A percentile compares a stretch with the other conserved stretches of the same genome.
Conservation (phyloP, 2,888 invertebrate species). For the Dasysyrphus tricinctus region DNA sequence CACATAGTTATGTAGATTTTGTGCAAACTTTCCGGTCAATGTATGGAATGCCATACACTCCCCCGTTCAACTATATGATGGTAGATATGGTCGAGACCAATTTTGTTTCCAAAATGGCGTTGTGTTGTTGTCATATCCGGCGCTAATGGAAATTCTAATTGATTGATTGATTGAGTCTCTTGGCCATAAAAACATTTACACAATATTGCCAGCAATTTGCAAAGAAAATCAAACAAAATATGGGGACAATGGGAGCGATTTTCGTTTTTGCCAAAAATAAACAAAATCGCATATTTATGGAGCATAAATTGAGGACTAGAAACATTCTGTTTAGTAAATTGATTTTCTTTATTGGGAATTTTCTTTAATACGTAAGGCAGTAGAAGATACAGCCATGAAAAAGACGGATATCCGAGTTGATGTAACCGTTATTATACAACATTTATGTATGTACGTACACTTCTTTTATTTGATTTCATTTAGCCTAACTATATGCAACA, state of each 20-base stretch:
- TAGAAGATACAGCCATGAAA: background rate
- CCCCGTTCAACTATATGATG: background rate
- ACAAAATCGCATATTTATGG: slow-evolving; percentile 12
- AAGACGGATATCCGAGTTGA: background rate
- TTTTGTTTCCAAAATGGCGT: slow-evolving; percentile 71
- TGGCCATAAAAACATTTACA: slow-evolving; percentile 48
- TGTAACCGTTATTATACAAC: background rate
- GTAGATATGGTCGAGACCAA: slow-evolving; percentile 11
- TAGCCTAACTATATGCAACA: background rate
- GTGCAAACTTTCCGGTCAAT: slow-evolving; percentile 71
- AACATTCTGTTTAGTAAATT: background rate
- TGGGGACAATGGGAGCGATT: slow-evolving; percentile 11
- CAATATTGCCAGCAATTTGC: slow-evolving; percentile 30
- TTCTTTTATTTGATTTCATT: background rate
- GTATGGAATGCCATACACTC: background rate
- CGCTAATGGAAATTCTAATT: slow-evolving; percentile 79
- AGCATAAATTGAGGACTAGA: background rate
- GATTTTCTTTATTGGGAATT: background rate
- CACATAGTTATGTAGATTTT: slow-evolving; percentile 58
- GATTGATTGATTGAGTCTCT: slow-evolving; percentile 77
- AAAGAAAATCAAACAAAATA: slow-evolving; percentile 11
- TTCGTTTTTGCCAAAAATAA: slow-evolving; percentile 12
- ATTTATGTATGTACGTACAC: no score
- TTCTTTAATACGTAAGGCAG: background rate
- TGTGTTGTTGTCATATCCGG: slow-evolving; percentile 78